Evolutionary conservation across 2,888 invertebrate species (phyloP).

Genomic region (Icerya purchasi): DNA sequence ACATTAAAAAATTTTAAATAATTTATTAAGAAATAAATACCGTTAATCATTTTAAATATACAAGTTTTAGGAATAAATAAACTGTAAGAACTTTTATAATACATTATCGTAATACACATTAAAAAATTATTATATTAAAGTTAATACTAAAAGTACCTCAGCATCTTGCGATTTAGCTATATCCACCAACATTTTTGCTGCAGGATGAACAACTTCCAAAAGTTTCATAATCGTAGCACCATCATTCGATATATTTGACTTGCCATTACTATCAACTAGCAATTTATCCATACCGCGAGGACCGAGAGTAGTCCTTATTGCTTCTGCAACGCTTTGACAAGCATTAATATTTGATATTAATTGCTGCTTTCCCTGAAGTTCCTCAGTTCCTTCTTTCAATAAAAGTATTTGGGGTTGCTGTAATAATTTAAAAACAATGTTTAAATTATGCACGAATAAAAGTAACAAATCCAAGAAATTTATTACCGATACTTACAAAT

Average conservation of each 20-base stretch:
- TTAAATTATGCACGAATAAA: too few species aligned
- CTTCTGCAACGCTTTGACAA: constrained; percentile 84
- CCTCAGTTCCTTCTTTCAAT: constrained; percentile 93
- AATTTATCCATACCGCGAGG: constrained; percentile 99
- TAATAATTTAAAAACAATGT: too few species aligned
- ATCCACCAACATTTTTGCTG: constrained; percentile 91
- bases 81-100: too few species aligned
- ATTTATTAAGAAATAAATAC: too few species aligned
- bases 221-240: constrained; percentile 97
- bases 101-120: too few species aligned
- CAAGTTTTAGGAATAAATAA: too few species aligned
- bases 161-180: constrained; percentile 98
- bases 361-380: constrained; percentile 86
- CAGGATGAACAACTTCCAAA: constrained; percentile 94
- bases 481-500: too few species aligned
- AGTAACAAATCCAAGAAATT: too few species aligned
- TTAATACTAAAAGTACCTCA: constrained; percentile 59
- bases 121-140: too few species aligned
- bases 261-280: constrained; percentile 72
- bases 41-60: too few species aligned
- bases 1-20: too few species aligned
- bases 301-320: constrained; percentile 90
- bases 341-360: constrained; percentile 93
- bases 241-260: constrained; percentile 95
- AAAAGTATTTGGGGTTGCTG: constrained; percentile 95